Percentiles rank a stretch among this genome's conserved stretches.
These are phyloP conservation scores for Dicyrtoma fusca DNA, from an alignment of 2,888 invertebrate genomes.

Conservation along the genomic window DNA sequence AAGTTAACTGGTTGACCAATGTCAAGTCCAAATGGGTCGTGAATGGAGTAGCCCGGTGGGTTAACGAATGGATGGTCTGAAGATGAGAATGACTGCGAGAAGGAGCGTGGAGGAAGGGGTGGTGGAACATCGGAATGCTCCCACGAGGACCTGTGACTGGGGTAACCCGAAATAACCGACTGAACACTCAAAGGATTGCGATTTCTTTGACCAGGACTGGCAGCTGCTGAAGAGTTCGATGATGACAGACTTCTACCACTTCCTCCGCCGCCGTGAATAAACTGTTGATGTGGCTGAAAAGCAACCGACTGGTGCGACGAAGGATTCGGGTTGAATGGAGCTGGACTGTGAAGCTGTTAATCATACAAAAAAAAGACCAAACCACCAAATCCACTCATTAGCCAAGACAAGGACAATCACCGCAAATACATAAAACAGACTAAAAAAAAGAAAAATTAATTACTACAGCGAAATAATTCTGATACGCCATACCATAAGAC, in stretches of 20 bases:
- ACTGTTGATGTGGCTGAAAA: slow-evolving; percentile 61
- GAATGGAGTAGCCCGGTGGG: slow-evolving; percentile 46
- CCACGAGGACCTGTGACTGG: slow-evolving; percentile 37
- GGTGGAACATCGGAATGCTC: slow-evolving; percentile 37
- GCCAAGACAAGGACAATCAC: slow-evolving; percentile 21
- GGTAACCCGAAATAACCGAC: slow-evolving; percentile 43
- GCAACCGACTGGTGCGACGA: slow-evolving; percentile 51
- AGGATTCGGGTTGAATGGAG: slow-evolving; percentile 53
- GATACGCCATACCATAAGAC: neutral
- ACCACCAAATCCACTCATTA: slow-evolving; percentile 49
- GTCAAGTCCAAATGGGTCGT: slow-evolving; percentile 45
- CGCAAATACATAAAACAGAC: slow-evolving; percentile 1
- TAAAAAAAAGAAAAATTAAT: slow-evolving; percentile 21
- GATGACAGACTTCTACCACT: slow-evolving; percentile 60
- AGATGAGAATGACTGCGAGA: slow-evolving; percentile 37
- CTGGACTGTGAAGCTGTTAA: slow-evolving; percentile 56
- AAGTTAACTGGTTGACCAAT: slow-evolving; percentile 34
- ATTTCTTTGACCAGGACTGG: slow-evolving; percentile 39
- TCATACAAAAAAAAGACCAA: slow-evolving; percentile 49
- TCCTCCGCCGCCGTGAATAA: slow-evolving; percentile 60
- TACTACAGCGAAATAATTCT: neutral
- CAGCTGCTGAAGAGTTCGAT: slow-evolving; percentile 62
- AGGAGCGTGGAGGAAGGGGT: slow-evolving; percentile 38
- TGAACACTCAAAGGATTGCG: slow-evolving; percentile 52
- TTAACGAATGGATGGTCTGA: slow-evolving; percentile 38